Base-by-base conservation (phyloP, 1,140 invertebrate genomes). In the Varroa destructor region DNA sequence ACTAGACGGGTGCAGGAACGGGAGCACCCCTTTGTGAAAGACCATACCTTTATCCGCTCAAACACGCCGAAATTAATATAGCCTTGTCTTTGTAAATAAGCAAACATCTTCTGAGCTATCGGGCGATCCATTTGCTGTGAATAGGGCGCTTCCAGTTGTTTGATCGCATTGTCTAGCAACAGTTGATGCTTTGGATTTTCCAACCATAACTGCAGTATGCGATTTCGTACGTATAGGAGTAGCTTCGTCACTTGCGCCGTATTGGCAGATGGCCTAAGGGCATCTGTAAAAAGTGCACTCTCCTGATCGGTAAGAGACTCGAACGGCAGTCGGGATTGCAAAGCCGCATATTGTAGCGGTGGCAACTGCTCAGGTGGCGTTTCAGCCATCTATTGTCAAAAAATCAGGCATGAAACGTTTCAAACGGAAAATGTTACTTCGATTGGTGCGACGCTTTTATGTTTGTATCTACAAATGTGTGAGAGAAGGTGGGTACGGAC, bases 11-110 rank as follows among this genome's bases (percentile, higher is more conserved):
- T 25, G 25, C 25, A 25, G 25, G 25, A 25, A 25, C 25, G 25
- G 25, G 25, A 25, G 25, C 25, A 25, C 25, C 25, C 25, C 25
- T 25, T 25, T 25, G 0, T 25, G 8, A 51, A 51, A 51, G 3
- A 8, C 46, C 46, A 8, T 51, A 80, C 79, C 78, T 89, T 90
- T 1, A 91, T 77, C 70, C 90, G 82, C 79, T 95, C 93, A 79
- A 93, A 98, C 37, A 97, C 87, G 0, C 96, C 96, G 85, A 94
- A 99, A 82, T 99, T 99, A 67, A 99, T 97, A 76, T 91, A 96
- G 6, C 95, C 93, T 81, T 97, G 91, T 72, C 96, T 84, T 77
- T 98, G 91, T 6, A 99, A 82, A 80, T 92, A 98, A 0, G 89
- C 87, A 82, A 94, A 91, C 71, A 94, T 86, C 75, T 93, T 83